A percentile compares a stretch with the other conserved stretches of the same genome.
phyloP scores from a whole-genome alignment of 2,113 vertebrate species.

The Apodemus sylvaticus region DNA sequence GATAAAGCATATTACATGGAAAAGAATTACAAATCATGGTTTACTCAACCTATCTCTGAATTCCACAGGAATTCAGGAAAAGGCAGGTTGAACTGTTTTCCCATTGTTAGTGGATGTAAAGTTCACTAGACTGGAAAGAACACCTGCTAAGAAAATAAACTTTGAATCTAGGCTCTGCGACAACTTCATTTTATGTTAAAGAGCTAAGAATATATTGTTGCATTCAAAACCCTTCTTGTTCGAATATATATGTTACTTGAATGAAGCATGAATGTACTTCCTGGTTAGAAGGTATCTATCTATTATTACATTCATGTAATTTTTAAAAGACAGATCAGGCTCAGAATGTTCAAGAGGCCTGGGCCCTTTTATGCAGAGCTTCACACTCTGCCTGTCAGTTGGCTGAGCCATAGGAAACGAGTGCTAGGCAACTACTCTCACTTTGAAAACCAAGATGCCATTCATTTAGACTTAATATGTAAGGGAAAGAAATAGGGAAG shows the following conservation, averaged over 20 bases:
- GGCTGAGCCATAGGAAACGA: background rate
- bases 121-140: background rate
- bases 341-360: background rate
- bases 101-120: background rate
- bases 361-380: background rate
- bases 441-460: background rate
- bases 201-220: background rate
- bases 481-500: background rate
- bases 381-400: background rate
- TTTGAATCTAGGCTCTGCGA: background rate
- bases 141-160: background rate
- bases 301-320: background rate
- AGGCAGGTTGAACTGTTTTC: background rate
- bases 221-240: background rate
- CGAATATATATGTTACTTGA: background rate
- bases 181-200: background rate
- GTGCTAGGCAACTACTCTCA: background rate
- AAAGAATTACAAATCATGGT: background rate
- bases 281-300: background rate
- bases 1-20: background rate
- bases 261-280: background rate
- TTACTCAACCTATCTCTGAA: background rate
- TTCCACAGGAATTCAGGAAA: background rate
- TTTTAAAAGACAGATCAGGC: background rate
- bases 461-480: background rate